Base-by-base conservation (phyloP, 2,888 invertebrate species). In the Netelia fuscicornis region DNA sequence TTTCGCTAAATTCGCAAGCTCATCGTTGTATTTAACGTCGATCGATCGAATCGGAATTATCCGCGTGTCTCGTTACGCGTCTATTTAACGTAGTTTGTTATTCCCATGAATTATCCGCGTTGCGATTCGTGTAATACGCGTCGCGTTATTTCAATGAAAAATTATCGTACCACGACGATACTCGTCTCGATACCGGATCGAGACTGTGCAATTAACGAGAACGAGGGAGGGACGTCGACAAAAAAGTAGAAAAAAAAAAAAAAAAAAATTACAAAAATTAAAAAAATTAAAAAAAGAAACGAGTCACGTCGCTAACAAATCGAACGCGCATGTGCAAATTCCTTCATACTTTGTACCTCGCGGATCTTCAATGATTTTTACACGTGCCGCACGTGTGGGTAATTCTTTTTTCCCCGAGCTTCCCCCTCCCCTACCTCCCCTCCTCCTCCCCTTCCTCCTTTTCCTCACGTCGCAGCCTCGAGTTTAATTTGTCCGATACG, bases 111-210 rank as follows among this genome's bases (percentile, higher is more conserved):
- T 42, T 20, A 48, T 74, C 5, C 30, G 2, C 30, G 30, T 30
- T 3, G 30, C 6, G 5, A 5, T 5, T 30, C 30, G 30, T 30
- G 30, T 48, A 48, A 48, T 48, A 13, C 13, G 48, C 13, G 48
- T 48, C 48, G 10, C 42, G 17, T 23, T 13, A 20, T 20, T 44
- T 20, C 17, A 70, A 72, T 62, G 65, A 44, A 67, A 60, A 72
- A 65, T 64, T 58, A 48, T 74, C 68, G 71, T 74, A 30, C 30
- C 0, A 5, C 30, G 30, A 30, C 6, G 30, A 30, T 30, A 30
- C 30, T 30, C 30, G 30, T 30, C 30, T 81, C 76, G 78, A 74
- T 77, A 68, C 25, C 72, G 72, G 76, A 70, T 48, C 76, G 74
- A 52, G 54, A 74, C 54, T 78, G 71, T 60, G 80, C 81, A 72